Base-by-base conservation (phyloP, 1,140 invertebrate genomes). In the Bathynomus jamesi region DNA sequence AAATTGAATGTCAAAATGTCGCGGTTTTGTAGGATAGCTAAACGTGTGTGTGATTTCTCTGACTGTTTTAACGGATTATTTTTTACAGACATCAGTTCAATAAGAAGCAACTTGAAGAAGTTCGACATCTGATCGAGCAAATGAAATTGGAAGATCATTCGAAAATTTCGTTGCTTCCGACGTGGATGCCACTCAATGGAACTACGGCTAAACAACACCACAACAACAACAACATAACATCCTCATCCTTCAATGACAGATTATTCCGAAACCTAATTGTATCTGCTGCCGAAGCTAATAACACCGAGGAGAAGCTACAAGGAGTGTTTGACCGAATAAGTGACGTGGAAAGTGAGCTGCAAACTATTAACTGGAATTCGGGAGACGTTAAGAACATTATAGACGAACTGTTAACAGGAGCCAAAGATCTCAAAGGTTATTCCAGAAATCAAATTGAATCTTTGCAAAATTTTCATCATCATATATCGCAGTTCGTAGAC, bases 31-130 rank as follows among this genome's bases (percentile, higher is more conserved):
- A n/a, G n/a, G n/a, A n/a, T n/a, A n/a, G n/a, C n/a, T n/a, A n/a
- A n/a, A n/a, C n/a, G n/a, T n/a, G n/a, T n/a, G n/a, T n/a, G n/a
- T n/a, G n/a, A n/a, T n/a, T n/a, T n/a, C n/a, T n/a, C n/a, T n/a
- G n/a, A n/a, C n/a, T n/a, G n/a, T n/a, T n/a, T n/a, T n/a, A n/a
- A n/a, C n/a, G n/a, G n/a, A 17, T 10, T 31, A 4, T 13, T 29
- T 68, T 32, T 40, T 68, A 46, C 66, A 68, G 66, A 2, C 66
- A 68, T 28, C 66, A 68, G 28, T 68, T 53, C 40, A 68, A 68
- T 28, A 32, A 28, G 4, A 60, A 68, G 24, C 66, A 68, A 11
- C 66, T 68, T 8, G 66, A 60, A 17, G 66, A 68, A 60, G 32
- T 68, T 17, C 29, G 66, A 27, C 66, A 68, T 28, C 28, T 68